A percentile compares a stretch with the other conserved stretches of the same genome.
phyloP scores from a whole-genome alignment of 2,113 vertebrate genomes.

The Xiphophorus couchianus region DNA sequence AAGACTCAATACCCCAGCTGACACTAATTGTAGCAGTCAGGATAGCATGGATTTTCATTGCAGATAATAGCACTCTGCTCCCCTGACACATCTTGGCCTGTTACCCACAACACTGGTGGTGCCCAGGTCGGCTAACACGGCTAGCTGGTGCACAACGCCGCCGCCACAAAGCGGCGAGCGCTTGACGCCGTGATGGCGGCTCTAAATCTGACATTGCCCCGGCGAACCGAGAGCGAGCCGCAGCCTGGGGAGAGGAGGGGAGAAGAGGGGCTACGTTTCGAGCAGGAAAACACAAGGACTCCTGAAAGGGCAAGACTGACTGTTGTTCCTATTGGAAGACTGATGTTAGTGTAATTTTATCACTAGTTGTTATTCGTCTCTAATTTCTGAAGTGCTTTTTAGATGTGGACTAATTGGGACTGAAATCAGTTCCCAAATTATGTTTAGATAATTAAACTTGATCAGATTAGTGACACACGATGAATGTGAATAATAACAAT shows the following conservation, averaged over 20 bases:
- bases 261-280: too few relatives aligned
- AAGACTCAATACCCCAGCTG: constrained; percentile 83
- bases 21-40: constrained; percentile 82
- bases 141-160: constrained; percentile 44
- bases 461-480: not conserved
- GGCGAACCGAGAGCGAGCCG: constrained; percentile 17
- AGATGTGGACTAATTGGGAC: not conserved
- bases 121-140: constrained; percentile 46
- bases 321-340: too few relatives aligned
- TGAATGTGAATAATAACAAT: not conserved
- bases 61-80: constrained; percentile 82
- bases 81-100: constrained; percentile 72
- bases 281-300: too few relatives aligned
- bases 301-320: too few relatives aligned
- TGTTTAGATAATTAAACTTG: not conserved
- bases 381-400: not conserved
- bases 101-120: constrained; percentile 66
- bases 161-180: constrained; percentile 24
- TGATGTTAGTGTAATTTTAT: too few relatives aligned
- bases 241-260: too few relatives aligned
- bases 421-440: not conserved
- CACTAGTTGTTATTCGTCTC: too few relatives aligned
- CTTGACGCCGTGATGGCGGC: constrained; percentile 15
- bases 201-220: constrained; percentile 44
- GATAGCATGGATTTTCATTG: constrained; percentile 84